Evolutionary conservation across 2,888 invertebrate genomes (phyloP).

Genomic region (Philhelius pedissequus): DNA sequence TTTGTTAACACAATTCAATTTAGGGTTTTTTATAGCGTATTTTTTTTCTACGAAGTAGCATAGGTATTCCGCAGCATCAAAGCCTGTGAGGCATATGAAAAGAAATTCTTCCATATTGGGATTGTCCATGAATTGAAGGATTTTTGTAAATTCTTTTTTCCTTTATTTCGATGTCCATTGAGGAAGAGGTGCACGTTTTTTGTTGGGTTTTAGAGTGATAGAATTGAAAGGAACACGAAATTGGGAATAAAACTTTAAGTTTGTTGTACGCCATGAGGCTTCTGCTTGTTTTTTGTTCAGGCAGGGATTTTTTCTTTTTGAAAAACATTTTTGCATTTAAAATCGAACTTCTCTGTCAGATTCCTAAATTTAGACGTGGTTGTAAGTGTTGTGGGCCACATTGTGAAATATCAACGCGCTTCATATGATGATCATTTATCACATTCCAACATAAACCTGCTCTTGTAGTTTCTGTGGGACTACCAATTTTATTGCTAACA

Average conservation of each 20-base stretch:
- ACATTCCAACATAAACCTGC: too few relatives aligned
- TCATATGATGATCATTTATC: too few relatives aligned
- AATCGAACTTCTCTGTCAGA: too few relatives aligned
- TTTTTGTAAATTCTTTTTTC: neutral
- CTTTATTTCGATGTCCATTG: neutral
- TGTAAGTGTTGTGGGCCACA: too few relatives aligned
- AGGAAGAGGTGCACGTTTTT: neutral
- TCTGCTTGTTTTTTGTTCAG: neutral
- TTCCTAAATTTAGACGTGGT: too few relatives aligned
- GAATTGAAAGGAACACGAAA: neutral
- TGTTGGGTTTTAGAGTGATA: neutral
- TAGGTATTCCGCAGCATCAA: constrained; percentile 2
- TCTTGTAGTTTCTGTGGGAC: too few relatives aligned
- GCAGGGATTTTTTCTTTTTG: neutral
- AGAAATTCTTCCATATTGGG: constrained; percentile 23
- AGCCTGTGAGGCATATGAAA: constrained; percentile 4
- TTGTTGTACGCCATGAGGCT: neutral
- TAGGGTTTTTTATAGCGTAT: neutral
- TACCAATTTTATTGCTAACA: too few relatives aligned
- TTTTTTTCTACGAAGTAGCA: neutral
- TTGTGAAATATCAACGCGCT: too few relatives aligned
- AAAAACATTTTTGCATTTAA: too few relatives aligned
- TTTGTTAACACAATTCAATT: neutral
- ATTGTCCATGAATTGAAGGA: constrained; percentile 4
- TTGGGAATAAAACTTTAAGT: neutral